Base-by-base conservation (phyloP, 2,888 invertebrate genomes). In the Nasonia oneida region DNA sequence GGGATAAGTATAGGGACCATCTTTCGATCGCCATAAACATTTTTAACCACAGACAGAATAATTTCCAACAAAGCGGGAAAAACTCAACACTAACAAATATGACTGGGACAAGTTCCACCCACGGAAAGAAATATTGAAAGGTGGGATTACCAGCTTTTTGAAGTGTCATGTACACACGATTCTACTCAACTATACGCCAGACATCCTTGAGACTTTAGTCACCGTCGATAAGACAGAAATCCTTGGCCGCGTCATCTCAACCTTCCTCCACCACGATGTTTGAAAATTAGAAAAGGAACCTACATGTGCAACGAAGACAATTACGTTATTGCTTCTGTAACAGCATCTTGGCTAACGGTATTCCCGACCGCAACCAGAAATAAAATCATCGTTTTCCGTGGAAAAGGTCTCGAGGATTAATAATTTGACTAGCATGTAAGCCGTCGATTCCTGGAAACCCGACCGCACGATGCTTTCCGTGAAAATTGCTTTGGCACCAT, bases 401-500 rank as follows among this genome's bases (percentile, higher is more conserved):
- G 29, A 67, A 79, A 79, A n/a, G 39, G 57, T 76, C 29, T n/a
- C 15, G 12, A 4, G 14, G 39, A 47, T 79, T 47, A 79, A 79
- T 47, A 79, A 67, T 67, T 50, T 47, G 29, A 50, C 47, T 33
- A 29, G 50, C 39, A 70, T 47, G 47, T 47, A 29, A 15, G n/a
- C 29, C 29, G 6, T 42, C 33, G 18, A 33, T 79, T 79, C 67
- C 2, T 15, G 33, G 79, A 70, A 70, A 70, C 33, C 12, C 18
- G 67, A 70, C 80, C 80, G 53, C 80, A 71, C 18, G 47, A 71
- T 80, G n/a, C 53, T 33, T 80, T 80, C 71, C 29, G 14, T 18
- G 80, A 53, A 80, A 80, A 80, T 81, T 74, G 42, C 42, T 74
- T 5, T 64, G 42, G 42, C 57, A 83, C 18, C 23, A 61, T 42